phyloP scores from a whole-genome alignment of 2,797 vertebrate species.

The Helicolenus hilgendorfi region DNA sequence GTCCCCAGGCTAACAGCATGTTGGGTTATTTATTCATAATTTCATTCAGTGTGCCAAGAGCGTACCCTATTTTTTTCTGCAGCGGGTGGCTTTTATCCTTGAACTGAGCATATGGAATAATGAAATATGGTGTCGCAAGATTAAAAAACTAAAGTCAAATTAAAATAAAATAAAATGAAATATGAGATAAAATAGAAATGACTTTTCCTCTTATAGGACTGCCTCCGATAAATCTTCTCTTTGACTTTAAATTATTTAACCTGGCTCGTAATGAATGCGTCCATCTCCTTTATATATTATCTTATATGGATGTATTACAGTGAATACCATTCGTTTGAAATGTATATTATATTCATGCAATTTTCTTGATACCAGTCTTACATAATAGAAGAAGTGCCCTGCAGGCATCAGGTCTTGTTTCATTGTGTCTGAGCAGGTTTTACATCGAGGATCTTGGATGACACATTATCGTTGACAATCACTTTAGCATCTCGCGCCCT shows the following conservation, averaged over 20 bases:
- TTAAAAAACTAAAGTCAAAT: slow-evolving; percentile 35
- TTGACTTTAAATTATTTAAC: slow-evolving; percentile 15
- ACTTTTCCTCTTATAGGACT: neutral
- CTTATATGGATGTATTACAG: slow-evolving; percentile 1
- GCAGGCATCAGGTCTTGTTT: slow-evolving; percentile 2
- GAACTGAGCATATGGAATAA: slow-evolving; percentile 69
- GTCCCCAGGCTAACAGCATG: slow-evolving; percentile 84
- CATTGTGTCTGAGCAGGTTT: neutral
- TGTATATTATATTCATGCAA: neutral
- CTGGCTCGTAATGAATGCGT: neutral
- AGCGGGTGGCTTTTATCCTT: slow-evolving; percentile 66
- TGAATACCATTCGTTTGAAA: slow-evolving; percentile 3
- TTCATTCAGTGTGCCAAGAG: slow-evolving; percentile 72
- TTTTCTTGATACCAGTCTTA: neutral
- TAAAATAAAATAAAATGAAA: slow-evolving; percentile 5
- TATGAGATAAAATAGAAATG: neutral
- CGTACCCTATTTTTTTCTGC: slow-evolving; percentile 68
- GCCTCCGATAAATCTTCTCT: slow-evolving; percentile 9
- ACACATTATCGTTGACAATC: slow-evolving; percentile 29
- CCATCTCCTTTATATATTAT: slow-evolving; percentile 17
- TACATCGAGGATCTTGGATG: neutral
- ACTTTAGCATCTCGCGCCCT: slow-evolving; percentile 40
- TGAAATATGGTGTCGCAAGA: slow-evolving; percentile 39
- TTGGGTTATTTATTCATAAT: slow-evolving; percentile 86
- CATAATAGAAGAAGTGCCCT: neutral